A percentile compares a stretch with the other conserved stretches of the same genome.
phyloP scores from a whole-genome alignment of 2,113 vertebrate genomes.

The Egretta garzetta region DNA sequence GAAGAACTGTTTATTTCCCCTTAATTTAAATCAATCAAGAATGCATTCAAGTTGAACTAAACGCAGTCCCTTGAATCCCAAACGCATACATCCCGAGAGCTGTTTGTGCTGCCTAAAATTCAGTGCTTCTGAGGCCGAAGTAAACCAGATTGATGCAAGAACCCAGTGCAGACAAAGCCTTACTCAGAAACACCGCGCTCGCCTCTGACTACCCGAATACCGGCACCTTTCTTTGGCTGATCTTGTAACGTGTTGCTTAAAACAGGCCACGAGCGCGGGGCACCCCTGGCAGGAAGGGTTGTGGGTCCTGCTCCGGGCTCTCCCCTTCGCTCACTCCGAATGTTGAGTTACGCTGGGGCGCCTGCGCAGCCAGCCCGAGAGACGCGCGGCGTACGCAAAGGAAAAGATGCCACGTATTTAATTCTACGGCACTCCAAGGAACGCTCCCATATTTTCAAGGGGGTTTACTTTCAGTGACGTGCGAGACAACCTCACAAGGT shows the following conservation, averaged over 20 bases:
- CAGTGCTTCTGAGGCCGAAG: background rate
- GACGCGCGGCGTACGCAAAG: rapidly evolving
- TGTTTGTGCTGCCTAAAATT: background rate
- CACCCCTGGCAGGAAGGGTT: background rate
- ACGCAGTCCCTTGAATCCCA: background rate
- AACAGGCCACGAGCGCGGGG: rapidly evolving
- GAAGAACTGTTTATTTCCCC: slow-evolving; percentile 20
- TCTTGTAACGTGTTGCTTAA: background rate
- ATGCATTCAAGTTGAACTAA: background rate
- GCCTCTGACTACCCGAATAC: rapidly evolving
- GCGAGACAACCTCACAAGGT: background rate
- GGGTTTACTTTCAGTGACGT: background rate
- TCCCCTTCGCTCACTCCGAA: background rate
- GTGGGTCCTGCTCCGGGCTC: background rate
- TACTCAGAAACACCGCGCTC: rapidly evolving
- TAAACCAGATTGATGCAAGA: background rate
- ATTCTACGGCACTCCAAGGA: background rate
- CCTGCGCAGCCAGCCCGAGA: background rate
- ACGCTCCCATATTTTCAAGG: background rate
- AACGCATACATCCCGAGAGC: background rate
- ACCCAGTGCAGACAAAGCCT: background rate
- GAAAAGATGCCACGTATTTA: background rate
- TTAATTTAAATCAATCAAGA: background rate
- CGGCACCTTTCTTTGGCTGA: rapidly evolving
- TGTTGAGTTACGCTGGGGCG: background rate